Evolutionary conservation across 37 sponge, comb jelly and placozoan species (phyloP).

Genomic region (Crambe crambe): DNA sequence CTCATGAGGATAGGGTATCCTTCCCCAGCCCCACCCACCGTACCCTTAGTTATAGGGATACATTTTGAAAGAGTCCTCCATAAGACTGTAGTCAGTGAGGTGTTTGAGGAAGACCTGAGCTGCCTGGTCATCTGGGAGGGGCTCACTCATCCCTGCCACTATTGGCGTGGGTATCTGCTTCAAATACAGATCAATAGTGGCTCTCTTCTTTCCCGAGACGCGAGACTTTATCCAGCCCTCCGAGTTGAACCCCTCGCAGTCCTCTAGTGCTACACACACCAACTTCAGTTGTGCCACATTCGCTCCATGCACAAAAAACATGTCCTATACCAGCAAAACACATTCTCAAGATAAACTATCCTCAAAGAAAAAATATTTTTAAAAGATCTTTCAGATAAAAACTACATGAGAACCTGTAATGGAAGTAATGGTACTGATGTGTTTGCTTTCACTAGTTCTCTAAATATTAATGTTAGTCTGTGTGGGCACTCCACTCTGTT

Average conservation of each 20-base stretch:
- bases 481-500: too few relatives aligned
- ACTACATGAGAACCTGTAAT: too few relatives aligned
- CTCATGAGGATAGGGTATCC: too few relatives aligned
- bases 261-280: constrained; percentile 38
- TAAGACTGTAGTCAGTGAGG: constrained; percentile 27
- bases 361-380: too few relatives aligned
- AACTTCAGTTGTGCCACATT: constrained; percentile 54
- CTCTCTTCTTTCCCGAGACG: constrained; percentile 11
- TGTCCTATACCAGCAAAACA: constrained; percentile 42
- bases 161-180: constrained; percentile 32
- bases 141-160: background rate
- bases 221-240: constrained; percentile 66
- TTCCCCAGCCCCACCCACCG: too few relatives aligned
- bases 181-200: constrained; percentile 41
- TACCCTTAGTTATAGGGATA: constrained; percentile 30
- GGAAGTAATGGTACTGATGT: too few relatives aligned
- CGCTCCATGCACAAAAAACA: constrained; percentile 25
- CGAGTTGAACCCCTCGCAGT: constrained; percentile 62
- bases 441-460: too few relatives aligned
- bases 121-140: background rate
- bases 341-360: too few relatives aligned
- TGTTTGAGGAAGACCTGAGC: constrained; percentile 42
- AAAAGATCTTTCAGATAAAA: too few relatives aligned
- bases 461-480: too few relatives aligned
- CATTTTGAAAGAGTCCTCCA: constrained; percentile 59